These are phyloP conservation scores for Orius insidiosus DNA, from an alignment of 1,140 invertebrate genomes.

Conservation along the genomic window DNA sequence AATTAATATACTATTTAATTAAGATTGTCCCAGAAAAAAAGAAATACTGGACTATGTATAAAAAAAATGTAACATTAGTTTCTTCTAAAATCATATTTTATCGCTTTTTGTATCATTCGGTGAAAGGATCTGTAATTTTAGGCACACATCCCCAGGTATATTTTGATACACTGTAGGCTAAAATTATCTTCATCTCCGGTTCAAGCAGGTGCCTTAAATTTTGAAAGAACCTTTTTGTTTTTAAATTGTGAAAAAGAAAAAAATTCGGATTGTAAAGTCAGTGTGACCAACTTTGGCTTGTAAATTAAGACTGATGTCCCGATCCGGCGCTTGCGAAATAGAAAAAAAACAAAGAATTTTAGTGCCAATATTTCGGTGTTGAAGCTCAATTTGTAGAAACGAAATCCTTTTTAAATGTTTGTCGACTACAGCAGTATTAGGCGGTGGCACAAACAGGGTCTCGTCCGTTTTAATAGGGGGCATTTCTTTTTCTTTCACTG, in stretches of 20 bases:
- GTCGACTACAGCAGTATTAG: too few species aligned
- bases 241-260: too few species aligned
- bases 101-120: not conserved
- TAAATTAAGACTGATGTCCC: not conserved
- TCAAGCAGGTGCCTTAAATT: constrained; percentile 3
- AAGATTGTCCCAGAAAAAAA: not conserved
- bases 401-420: too few species aligned
- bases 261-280: too few species aligned
- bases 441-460: too few species aligned
- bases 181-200: constrained; percentile 3
- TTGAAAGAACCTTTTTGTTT: not conserved
- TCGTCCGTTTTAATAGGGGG: too few species aligned
- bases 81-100: not conserved
- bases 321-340: not conserved
- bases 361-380: not conserved
- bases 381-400: not conserved
- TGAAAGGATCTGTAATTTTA: not conserved
- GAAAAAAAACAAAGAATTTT: not conserved
- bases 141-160: not conserved
- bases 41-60: not conserved
- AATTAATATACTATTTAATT: not conserved
- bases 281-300: too few species aligned
- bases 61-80: not conserved
- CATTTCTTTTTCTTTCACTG: too few species aligned
- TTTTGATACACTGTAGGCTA: not conserved